A percentile compares a stretch with the other conserved stretches of the same genome.
These are phyloP conservation scores for Elmis aenea DNA, from an alignment of 2,888 invertebrate species.

Conservation along the genomic window DNA sequence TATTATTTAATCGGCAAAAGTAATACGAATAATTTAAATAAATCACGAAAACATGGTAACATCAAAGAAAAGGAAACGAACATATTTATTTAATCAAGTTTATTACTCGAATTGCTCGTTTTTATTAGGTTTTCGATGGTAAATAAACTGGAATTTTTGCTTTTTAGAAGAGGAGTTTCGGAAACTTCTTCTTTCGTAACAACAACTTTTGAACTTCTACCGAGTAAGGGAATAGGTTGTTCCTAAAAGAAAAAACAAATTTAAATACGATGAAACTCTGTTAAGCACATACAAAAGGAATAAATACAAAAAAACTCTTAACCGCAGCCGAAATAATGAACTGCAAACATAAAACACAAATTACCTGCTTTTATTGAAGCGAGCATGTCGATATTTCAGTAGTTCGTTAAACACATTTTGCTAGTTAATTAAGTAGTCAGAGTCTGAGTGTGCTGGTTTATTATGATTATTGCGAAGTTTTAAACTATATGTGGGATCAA, in stretches of 20 bases:
- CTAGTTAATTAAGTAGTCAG: slow-evolving; percentile 4
- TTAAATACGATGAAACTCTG: not conserved
- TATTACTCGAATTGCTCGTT: slow-evolving; percentile 37
- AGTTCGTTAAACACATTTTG: slow-evolving; percentile 9
- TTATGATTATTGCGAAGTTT: slow-evolving; percentile 10
- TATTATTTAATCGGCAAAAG: slow-evolving; percentile 24
- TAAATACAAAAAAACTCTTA: too few relatives aligned
- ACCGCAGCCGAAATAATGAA: not conserved
- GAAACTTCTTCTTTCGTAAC: slow-evolving; percentile 13
- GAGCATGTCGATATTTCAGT: slow-evolving; percentile 8
- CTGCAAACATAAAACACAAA: slow-evolving; percentile 2
- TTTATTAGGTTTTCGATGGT: slow-evolving; percentile 48
- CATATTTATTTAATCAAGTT: slow-evolving; percentile 38
- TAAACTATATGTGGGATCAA: slow-evolving; percentile 1
- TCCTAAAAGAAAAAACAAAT: slow-evolving; percentile 35
- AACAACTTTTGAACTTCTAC: slow-evolving; percentile 22
- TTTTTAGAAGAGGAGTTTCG: slow-evolving; percentile 27
- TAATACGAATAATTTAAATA: slow-evolving; percentile 37
- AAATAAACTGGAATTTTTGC: slow-evolving; percentile 45
- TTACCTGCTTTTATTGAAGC: slow-evolving; percentile 10
- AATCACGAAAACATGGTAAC: slow-evolving; percentile 34
- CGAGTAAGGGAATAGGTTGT: slow-evolving; percentile 35
- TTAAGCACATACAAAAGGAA: not conserved
- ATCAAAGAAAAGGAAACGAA: slow-evolving; percentile 35
- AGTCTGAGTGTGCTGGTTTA: slow-evolving; percentile 3